Base-by-base conservation (phyloP, 2,113 vertebrate species). In the Lota lota region DNA sequence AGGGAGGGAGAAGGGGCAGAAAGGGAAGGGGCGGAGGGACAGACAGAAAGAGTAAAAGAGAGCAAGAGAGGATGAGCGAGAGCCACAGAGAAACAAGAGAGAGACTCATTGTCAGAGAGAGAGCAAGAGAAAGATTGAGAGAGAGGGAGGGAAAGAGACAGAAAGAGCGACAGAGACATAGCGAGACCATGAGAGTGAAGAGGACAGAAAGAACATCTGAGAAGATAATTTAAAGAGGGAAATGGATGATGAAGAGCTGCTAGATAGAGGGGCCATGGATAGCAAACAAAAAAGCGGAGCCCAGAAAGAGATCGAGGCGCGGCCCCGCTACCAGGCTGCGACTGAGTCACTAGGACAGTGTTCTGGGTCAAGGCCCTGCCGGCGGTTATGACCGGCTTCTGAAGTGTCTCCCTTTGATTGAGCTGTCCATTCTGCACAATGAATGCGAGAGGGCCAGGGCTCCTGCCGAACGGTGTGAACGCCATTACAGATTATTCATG, bases 401-500 rank as follows among this genome's bases (percentile, higher is more conserved):
- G 81, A 83, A 88, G 82, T 83, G 79, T 76, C 81, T 76, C 8
- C 7, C 80, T 91, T 89, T 90, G 89, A 93, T 89, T 90, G 88
- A 91, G 83, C 81, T 83, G 79, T 88, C 87, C 83, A 84, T 85
- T 91, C 85, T 77, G 75, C 74, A 84, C 79, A 79, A 83, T 87
- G 76, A 83, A 84, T 85, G 79, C 73, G 12, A 10, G 60, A 12
- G 24, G 74, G 85, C 90, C 87, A 88, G 88, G 88, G 83, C 88
- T 77, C 80, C 3, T 72, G 82, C 75, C 7, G 40, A 63, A 80
- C 73, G 81, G 83, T 59, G 72, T 22, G 74, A 77, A 80, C 83
- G 84, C 86, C 85, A 75, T 84, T 90, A 83, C 79, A 83, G 86
- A 92, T 88, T 88, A 88, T 88, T 91, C 85, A 92, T 89, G 87